Evolutionary conservation across 2,113 vertebrate species (phyloP).

Genomic region (Cinclus cinclus): DNA sequence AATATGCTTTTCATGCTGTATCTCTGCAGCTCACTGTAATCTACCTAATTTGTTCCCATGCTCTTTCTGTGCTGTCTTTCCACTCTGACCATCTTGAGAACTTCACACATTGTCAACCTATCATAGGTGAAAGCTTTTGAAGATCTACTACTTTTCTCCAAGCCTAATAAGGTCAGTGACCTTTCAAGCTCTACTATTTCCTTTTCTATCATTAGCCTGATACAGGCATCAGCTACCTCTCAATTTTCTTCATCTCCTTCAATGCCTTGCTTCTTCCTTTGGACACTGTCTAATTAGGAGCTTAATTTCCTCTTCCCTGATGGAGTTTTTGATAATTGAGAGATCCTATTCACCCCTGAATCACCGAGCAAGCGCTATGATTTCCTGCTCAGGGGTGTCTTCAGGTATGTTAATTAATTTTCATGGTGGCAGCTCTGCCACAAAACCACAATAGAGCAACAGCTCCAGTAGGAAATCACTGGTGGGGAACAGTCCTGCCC

Average conservation of each 20-base stretch:
- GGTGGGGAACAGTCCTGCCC: neutral
- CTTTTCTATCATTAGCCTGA: conserved; percentile 90
- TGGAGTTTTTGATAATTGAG: conserved; percentile 80
- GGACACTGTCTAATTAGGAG: conserved; percentile 92
- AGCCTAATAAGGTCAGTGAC: conserved; percentile 88
- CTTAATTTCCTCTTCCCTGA: conserved; percentile 88
- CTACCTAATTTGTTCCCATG: conserved; percentile 57
- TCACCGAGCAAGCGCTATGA: conserved; percentile 63
- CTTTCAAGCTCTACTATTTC: conserved; percentile 84
- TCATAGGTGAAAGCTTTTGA: conserved; percentile 84
- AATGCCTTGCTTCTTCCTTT: conserved; percentile 85
- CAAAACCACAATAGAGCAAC: conserved; percentile 21
- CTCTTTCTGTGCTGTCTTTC: conserved; percentile 35
- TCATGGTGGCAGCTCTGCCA: neutral
- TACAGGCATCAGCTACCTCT: conserved; percentile 76
- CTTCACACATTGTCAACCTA: conserved; percentile 73
- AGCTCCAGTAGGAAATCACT: neutral
- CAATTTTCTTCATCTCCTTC: conserved; percentile 77
- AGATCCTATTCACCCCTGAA: conserved; percentile 72
- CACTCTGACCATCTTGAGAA: conserved; percentile 63
- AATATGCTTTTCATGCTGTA: conserved; percentile 1
- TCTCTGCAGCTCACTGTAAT: conserved; percentile 40
- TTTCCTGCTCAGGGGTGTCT: conserved; percentile 62
- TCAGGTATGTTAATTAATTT: conserved; percentile 69
- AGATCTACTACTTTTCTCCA: conserved; percentile 76